A percentile compares a stretch with the other conserved stretches of the same genome.
phyloP scores from a whole-genome alignment of 2,797 vertebrate species.

The Dicrostonyx torquatus region DNA sequence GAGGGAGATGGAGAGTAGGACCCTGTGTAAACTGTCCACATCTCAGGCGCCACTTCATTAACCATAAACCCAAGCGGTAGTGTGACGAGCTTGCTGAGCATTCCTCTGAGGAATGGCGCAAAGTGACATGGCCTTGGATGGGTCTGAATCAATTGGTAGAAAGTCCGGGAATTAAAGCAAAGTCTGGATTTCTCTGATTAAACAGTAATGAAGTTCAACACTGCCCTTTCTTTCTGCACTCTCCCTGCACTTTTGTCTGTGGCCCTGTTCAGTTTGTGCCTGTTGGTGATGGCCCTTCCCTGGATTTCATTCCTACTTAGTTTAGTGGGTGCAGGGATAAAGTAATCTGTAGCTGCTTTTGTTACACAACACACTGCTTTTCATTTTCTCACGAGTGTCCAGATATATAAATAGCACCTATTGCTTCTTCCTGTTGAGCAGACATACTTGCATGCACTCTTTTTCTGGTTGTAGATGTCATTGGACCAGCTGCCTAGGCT shows the following conservation, averaged over 20 bases:
- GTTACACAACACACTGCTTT: too few relatives aligned
- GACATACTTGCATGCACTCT: not conserved
- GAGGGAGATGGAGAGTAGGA: not conserved
- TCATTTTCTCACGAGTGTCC: too few relatives aligned
- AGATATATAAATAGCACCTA: too few relatives aligned
- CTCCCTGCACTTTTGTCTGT: too few relatives aligned
- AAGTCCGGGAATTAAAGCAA: not conserved
- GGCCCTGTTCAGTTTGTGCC: accelerated
- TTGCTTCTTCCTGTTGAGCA: not conserved
- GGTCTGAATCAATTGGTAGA: not conserved
- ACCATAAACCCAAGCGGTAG: not conserved
- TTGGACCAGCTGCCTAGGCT: not conserved
- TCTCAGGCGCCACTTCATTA: not conserved
- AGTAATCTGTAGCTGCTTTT: too few relatives aligned
- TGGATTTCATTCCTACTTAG: not conserved
- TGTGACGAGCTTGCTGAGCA: not conserved
- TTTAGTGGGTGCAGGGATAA: not conserved
- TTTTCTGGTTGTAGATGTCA: not conserved
- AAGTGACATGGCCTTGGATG: not conserved
- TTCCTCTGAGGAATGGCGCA: too few relatives aligned
- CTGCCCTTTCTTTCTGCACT: not conserved
- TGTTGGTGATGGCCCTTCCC: accelerated
- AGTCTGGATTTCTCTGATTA: not conserved
- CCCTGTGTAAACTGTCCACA: accelerated
- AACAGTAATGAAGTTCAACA: not conserved